Evolutionary conservation across 2,113 vertebrate species (phyloP).

Genomic region (Pholis gunnellus): DNA sequence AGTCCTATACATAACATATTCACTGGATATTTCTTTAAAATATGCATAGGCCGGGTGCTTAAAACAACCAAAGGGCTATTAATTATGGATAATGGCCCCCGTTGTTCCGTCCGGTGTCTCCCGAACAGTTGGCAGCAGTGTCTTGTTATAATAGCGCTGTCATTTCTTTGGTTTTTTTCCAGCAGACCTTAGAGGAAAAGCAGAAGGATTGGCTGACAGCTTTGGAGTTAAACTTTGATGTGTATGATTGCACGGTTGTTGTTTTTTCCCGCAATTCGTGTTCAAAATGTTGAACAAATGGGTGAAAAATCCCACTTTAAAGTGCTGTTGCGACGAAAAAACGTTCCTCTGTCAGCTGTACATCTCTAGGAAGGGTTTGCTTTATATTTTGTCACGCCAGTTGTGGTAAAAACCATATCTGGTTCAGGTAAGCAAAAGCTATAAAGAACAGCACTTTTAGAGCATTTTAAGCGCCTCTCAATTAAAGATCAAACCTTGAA

Average conservation of each 20-base stretch:
- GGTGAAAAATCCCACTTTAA: slow-evolving; percentile 25
- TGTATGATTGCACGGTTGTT: neutral
- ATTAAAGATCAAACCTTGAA: neutral
- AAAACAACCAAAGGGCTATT: slow-evolving; percentile 77
- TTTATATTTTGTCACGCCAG: slow-evolving; percentile 1
- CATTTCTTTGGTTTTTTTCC: slow-evolving; percentile 34
- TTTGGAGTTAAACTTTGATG: slow-evolving; percentile 37
- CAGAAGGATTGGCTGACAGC: slow-evolving; percentile 43
- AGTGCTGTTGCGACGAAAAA: slow-evolving; percentile 7
- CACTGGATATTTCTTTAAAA: slow-evolving; percentile 81
- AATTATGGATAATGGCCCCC: slow-evolving; percentile 76
- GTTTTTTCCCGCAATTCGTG: neutral
- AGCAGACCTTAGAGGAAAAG: slow-evolving; percentile 16
- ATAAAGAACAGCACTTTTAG: neutral
- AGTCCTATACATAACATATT: slow-evolving; percentile 77
- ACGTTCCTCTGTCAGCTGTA: neutral
- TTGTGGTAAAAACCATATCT: neutral
- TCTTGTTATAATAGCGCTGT: slow-evolving; percentile 58
- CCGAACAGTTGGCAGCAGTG: slow-evolving; percentile 65
- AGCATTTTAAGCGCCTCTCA: neutral
- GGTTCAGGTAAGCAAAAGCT: neutral
- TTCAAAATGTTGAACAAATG: slow-evolving; percentile 33
- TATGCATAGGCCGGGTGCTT: slow-evolving; percentile 76
- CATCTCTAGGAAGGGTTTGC: neutral
- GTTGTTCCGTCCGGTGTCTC: slow-evolving; percentile 72